Conservation (phyloP, 2,888 invertebrate genomes). For the Drosophila mulleri region DNA sequence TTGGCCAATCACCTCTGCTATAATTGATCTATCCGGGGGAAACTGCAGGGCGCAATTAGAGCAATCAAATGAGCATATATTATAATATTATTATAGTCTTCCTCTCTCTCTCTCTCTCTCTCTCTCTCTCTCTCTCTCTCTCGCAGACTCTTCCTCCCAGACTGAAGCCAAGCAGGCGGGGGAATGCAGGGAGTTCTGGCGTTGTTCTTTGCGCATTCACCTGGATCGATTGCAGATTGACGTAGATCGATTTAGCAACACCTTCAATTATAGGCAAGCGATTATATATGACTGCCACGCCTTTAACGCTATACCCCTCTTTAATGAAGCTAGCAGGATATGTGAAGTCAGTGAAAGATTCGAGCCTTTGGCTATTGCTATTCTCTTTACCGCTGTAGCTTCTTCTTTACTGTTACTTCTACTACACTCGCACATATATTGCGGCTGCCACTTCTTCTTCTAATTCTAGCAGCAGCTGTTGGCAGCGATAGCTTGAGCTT, state of each 20-base stretch:
- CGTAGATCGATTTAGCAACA: no score
- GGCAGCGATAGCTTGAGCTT: not conserved
- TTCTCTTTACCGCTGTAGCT: not conserved
- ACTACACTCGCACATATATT: not conserved
- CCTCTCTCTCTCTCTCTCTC: not conserved
- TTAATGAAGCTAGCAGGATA: not conserved
- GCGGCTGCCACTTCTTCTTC: no score
- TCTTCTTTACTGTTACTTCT: not conserved
- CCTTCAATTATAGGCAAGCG: no score
- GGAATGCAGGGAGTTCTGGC: no score
- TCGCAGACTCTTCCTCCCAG: no score
- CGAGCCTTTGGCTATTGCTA: not conserved
- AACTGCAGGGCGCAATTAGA: not conserved
- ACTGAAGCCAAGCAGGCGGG: not conserved
- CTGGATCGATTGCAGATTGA: no score
- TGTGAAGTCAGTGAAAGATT: no score
- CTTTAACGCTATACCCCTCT: not conserved
- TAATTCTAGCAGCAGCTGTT: not conserved
- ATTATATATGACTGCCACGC: no score
- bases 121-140: not conserved
- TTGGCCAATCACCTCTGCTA: not conserved
- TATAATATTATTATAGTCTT: not conserved
- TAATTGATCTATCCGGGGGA: not conserved
- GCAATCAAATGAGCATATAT: not conserved
- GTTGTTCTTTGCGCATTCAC: no score